Conservation (phyloP, 2,888 invertebrate genomes). For the Geophilus truncorum region DNA sequence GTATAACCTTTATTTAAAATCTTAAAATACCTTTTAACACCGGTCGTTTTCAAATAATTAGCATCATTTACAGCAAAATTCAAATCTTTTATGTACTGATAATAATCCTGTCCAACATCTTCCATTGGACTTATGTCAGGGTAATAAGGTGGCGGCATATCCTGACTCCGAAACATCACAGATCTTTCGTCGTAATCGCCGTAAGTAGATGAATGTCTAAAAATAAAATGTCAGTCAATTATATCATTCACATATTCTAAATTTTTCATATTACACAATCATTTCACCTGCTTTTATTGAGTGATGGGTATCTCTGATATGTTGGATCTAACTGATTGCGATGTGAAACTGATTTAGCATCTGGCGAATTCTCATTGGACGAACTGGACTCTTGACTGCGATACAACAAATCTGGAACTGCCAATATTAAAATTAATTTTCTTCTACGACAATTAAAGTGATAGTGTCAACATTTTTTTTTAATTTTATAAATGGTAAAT, state of each 20-base stretch:
- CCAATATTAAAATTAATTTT: no score
- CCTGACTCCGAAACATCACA: slow-evolving; percentile 10
- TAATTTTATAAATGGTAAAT: no score
- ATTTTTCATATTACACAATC: background rate
- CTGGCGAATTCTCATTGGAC: slow-evolving; percentile 32
- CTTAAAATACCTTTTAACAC: background rate
- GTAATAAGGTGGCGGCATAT: slow-evolving; percentile 28
- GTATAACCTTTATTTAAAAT: background rate
- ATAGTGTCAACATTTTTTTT: no score
- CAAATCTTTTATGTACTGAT: background rate
- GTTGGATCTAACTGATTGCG: background rate
- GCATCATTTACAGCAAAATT: background rate
- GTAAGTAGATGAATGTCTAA: background rate
- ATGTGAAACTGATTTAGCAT: background rate
- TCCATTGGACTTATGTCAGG: background rate
- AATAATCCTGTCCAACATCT: background rate
- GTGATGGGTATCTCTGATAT: slow-evolving; percentile 25
- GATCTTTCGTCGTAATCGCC: background rate
- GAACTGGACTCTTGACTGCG: slow-evolving; percentile 37
- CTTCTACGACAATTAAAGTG: no score
- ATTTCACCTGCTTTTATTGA: background rate
- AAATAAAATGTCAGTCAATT: background rate
- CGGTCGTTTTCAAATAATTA: background rate
- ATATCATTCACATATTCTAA: background rate
- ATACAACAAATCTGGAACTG: slow-evolving; percentile 37